Conservation (phyloP, 2,113 vertebrate species). For the Okapia johnstoni region DNA sequence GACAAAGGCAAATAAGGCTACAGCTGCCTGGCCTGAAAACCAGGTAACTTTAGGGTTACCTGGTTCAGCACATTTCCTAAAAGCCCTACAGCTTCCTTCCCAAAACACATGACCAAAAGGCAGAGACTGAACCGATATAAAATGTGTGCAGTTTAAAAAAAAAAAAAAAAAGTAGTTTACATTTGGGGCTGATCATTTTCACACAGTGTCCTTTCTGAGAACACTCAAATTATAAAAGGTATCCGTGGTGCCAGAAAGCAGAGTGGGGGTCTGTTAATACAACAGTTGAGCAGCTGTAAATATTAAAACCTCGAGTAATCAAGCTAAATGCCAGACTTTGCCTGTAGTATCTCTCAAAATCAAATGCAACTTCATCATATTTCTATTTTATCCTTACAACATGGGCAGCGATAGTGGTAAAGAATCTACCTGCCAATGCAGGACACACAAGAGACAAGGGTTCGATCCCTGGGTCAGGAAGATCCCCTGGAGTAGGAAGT, state of each 20-base stretch:
- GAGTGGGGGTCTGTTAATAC: neutral
- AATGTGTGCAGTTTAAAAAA: too few species aligned
- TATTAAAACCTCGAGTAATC: neutral
- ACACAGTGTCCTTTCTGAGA: neutral
- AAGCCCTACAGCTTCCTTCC: neutral
- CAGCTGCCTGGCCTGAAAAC: neutral
- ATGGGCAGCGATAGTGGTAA: neutral
- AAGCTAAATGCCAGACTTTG: neutral
- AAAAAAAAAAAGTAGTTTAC: neutral
- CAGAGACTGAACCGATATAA: neutral
- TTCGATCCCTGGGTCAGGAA: neutral
- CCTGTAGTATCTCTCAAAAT: neutral
- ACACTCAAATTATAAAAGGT: neutral
- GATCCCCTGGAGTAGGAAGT: neutral
- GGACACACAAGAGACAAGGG: neutral
- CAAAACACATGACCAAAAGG: neutral
- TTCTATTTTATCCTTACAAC: neutral
- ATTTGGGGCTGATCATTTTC: neutral
- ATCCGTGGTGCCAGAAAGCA: neutral
- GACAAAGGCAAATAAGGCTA: neutral
- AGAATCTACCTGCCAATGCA: neutral
- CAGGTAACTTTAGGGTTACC: neutral
- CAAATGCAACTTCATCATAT: neutral
- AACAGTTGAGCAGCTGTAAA: neutral
- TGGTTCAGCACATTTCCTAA: neutral